A percentile compares a stretch with the other conserved stretches of the same genome.
These are phyloP conservation scores for Notothenia rossii DNA, from an alignment of 2,113 vertebrate genomes.

Conservation along the genomic window DNA sequence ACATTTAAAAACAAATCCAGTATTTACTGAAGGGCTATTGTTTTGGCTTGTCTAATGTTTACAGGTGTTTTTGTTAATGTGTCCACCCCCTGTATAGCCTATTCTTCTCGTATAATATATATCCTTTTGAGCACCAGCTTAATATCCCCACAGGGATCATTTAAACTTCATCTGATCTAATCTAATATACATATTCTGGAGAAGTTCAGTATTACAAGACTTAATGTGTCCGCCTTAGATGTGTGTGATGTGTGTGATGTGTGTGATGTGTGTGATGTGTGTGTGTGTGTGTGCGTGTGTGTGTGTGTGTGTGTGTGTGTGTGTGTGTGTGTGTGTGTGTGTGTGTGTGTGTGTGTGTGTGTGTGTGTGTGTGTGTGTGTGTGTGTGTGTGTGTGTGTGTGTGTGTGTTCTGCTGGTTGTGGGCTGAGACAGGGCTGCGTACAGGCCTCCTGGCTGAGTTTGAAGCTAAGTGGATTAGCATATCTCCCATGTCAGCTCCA, in stretches of 20 bases:
- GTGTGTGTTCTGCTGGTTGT: conserved; percentile 45
- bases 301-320: conserved; percentile 9
- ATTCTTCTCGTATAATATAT: conserved; percentile 23
- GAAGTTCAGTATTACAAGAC: conserved; percentile 49
- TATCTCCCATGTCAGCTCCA: conserved; percentile 79
- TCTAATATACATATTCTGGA: conserved; percentile 54
- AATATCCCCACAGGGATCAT: conserved; percentile 46
- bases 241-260: conserved; percentile 21
- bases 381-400: conserved; percentile 13
- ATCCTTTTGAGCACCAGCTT: conserved; percentile 24
- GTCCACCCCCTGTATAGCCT: not conserved
- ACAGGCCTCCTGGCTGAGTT: conserved; percentile 72
- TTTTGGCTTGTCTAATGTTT: conserved; percentile 1
- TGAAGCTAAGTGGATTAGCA: conserved; percentile 86
- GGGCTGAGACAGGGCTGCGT: conserved; percentile 45
- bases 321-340: conserved; percentile 19
- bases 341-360: conserved; percentile 30
- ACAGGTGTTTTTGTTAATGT: conserved; percentile 30
- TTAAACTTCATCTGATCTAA: conserved; percentile 45
- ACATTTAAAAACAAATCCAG: not conserved
- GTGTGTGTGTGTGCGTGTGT: conserved; percentile 25
- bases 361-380: conserved; percentile 19
- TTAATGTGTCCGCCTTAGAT: conserved; percentile 54
- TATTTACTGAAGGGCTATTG: conserved; percentile 1
- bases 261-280: conserved; percentile 17